phyloP scores from a whole-genome alignment of 2,113 vertebrate genomes.

The Passer domesticus region DNA sequence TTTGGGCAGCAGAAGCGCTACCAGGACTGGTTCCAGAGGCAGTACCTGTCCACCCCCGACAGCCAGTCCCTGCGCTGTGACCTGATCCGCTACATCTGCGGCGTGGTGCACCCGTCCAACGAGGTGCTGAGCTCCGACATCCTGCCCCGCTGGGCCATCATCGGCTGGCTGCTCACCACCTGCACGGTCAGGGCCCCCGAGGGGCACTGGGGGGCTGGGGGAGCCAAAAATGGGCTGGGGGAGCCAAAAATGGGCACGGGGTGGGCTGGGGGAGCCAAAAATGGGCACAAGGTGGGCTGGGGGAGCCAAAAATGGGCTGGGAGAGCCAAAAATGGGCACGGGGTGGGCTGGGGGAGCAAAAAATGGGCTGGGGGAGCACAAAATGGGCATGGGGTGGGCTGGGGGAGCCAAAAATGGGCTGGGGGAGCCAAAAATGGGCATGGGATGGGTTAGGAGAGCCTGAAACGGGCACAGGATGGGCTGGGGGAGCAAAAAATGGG shows the following conservation, averaged over 20 bases:
- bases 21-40: slow-evolving; percentile 97
- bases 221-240: background rate
- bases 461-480: too few relatives aligned
- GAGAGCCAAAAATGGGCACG: too few relatives aligned
- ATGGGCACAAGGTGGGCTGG: too few relatives aligned
- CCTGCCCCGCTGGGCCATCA: slow-evolving; percentile 97
- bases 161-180: slow-evolving; percentile 96
- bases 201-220: background rate
- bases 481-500: too few relatives aligned
- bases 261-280: too few relatives aligned
- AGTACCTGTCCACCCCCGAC: slow-evolving; percentile 92
- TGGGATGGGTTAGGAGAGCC: too few relatives aligned
- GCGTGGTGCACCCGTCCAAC: slow-evolving; percentile 94
- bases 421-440: too few relatives aligned
- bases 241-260: too few relatives aligned
- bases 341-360: background rate
- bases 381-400: too few relatives aligned
- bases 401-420: too few relatives aligned
- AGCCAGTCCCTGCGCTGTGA: slow-evolving; percentile 96
- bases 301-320: too few relatives aligned
- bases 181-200: slow-evolving; percentile 81
- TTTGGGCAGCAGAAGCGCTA: slow-evolving; percentile 97
- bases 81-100: slow-evolving; percentile 96
- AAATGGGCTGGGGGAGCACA: too few relatives aligned
- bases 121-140: slow-evolving; percentile 97